Percentiles rank a stretch among this genome's conserved stretches.
phyloP scores from a whole-genome alignment of 2,797 vertebrate species.

The Enteromius afrohamiltoni region DNA sequence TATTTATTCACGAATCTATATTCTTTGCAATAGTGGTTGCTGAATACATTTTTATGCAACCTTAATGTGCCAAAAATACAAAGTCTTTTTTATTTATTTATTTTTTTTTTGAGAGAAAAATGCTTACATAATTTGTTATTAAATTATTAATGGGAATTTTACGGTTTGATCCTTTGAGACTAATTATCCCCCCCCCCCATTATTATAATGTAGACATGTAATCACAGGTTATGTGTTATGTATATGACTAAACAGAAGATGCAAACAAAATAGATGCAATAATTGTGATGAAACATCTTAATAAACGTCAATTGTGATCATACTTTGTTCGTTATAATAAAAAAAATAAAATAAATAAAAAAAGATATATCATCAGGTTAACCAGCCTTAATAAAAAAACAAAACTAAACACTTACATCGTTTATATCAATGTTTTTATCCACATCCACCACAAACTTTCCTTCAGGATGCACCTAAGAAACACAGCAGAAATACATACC shows the following conservation, averaged over 20 bases:
- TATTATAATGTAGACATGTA: too few relatives aligned
- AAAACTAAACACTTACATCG: slow-evolving; percentile 82
- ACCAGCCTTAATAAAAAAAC: neutral
- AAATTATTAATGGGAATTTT: too few relatives aligned
- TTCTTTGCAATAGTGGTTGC: too few relatives aligned
- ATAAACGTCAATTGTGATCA: too few relatives aligned
- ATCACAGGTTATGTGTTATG: too few relatives aligned
- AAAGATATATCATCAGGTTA: neutral
- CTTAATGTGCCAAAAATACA: neutral
- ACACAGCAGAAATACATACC: neutral
- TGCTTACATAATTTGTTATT: neutral
- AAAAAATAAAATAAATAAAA: too few relatives aligned
- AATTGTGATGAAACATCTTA: neutral
- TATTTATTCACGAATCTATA: too few relatives aligned
- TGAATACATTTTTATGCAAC: neutral
- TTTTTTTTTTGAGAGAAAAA: neutral
- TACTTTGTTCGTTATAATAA: too few relatives aligned
- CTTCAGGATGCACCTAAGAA: slow-evolving; percentile 93
- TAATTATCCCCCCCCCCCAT: too few relatives aligned
- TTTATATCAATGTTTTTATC: slow-evolving; percentile 99
- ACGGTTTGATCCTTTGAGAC: too few relatives aligned
- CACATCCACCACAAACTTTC: slow-evolving; percentile 97
- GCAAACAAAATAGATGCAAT: neutral
- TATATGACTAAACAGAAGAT: neutral
- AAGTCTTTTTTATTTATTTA: neutral